Base-by-base conservation (phyloP, 1,140 invertebrate species). In the Drosophila virilis region DNA sequence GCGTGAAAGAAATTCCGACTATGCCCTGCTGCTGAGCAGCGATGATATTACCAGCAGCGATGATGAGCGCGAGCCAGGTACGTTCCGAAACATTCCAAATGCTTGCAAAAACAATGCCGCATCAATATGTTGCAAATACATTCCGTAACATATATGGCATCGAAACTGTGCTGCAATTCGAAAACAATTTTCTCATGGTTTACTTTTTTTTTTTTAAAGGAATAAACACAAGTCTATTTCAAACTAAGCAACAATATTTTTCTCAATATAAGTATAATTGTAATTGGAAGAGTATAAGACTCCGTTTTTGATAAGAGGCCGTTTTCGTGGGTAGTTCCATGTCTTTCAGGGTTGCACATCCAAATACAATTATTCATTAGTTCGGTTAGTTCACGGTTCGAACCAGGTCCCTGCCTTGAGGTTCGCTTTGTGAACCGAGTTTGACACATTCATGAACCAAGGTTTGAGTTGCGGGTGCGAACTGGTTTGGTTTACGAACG, bases 11-110 rank as follows among this genome's bases (percentile, higher is more conserved):
- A 22, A 38, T 2, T 81, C 66, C 40, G 76, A 48, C 6, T 82
- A 83, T 58, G 76, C 58, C 42, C 80, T 71, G 51, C 80, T 82
- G 6, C 45, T 71, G 40, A 65, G 52, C 37, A 79, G 46, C 54
- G 74, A 74, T 6, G 66, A 84, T 42, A 66, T 60, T 55, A 66
- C 38, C 43, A 35, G 35, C 57, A 59, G 38, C 38, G 28, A 37
- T 6, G 43, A 60, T 0, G 33, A n/a, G 38, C 28, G 70, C 22
- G 57, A 64, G 51, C 35, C 76, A 82, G 80, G 80, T 82, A 82
- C 46, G 80, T 82, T 64, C 10, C 40, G 38, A 33, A 54, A 22
- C 10, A 43, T 58, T 38, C 40, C 13, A 35, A 33, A 15, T 15
- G 42, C 42, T 59, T 45, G 9, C 13, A 15, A 15, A 42, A 6